Evolutionary conservation across 2,888 invertebrate genomes (phyloP), one percentile per base, ranked within the genome.

Genomic region (Lamproptera curius): DNA sequence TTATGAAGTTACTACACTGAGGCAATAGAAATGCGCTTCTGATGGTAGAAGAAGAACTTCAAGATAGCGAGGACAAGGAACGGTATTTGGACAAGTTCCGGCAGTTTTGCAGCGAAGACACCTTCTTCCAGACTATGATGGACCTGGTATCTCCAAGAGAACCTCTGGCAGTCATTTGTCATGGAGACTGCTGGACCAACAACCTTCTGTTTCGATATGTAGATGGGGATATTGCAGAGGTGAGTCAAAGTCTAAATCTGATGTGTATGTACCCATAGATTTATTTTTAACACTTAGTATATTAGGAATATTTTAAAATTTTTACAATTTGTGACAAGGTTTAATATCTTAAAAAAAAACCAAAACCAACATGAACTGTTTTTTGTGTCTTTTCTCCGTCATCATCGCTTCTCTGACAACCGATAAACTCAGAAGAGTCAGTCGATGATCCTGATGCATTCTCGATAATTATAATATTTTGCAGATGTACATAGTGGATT

Each of bases 161-260:
- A 33, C 90, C 92, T 0, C 65, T 93, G 35, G 91, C 92, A 0
- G 92, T 93, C 1, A 91, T 93, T 55, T 91, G 92, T 44, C 93
- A 93, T 59, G 93, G 93, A 0, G 93, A 93, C 58, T 93, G 93
- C 63, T 93, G 93, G 93, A 92, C 92, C 0, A 93, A 93, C 61
- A 93, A 93, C 67, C 89, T 93, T 60, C 69, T 93, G 15, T 93
- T 92, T 63, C 85, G 89, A 55, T 91, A 92, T 55, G 76, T 84
- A 3, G 76, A 80, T 46, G 88, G 85, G 0, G 82, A 88, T 46
- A 89, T 90, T 42, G 76, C 86, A 44, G 91, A 91, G 73, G 90
- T 90, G 55, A 59, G 58, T n/a, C n/a, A n/a, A n/a, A n/a, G n/a
- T n/a, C n/a, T n/a, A n/a, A n/a, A n/a, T n/a, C n/a, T n/a, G n/a